Evolutionary conservation across 2,797 vertebrate species (phyloP).

Genomic region (Agapornis canus): DNA sequence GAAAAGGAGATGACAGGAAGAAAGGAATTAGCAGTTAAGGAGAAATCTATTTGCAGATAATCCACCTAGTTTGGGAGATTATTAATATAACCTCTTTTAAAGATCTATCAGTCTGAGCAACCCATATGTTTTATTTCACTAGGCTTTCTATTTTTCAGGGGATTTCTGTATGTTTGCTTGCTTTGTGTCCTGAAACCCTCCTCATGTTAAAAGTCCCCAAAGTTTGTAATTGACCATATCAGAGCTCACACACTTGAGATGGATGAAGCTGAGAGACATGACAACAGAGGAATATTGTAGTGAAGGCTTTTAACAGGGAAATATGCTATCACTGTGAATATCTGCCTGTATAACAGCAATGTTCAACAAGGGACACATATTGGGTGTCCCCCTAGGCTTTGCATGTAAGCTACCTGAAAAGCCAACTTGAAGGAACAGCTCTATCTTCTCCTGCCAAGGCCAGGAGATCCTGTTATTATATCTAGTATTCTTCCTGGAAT

Average conservation of each 20-base stretch:
- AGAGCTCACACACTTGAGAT: neutral
- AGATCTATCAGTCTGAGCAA: neutral
- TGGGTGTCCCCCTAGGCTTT: neutral
- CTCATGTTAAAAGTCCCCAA: neutral
- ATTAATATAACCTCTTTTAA: neutral
- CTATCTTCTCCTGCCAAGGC: neutral
- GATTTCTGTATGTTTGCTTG: neutral
- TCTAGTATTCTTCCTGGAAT: constrained; percentile 24
- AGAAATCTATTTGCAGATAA: neutral
- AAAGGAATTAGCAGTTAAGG: neutral
- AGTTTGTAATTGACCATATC: neutral
- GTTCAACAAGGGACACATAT: neutral
- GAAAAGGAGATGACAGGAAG: neutral
- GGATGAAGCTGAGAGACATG: neutral
- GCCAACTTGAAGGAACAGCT: neutral
- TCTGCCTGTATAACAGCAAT: neutral
- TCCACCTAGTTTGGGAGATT: neutral
- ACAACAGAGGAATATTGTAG: neutral
- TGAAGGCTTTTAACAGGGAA: neutral
- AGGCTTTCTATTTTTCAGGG: neutral
- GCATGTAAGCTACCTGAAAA: neutral
- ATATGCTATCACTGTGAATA: neutral
- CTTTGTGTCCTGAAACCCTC: neutral
- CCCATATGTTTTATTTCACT: neutral
- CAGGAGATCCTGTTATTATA: neutral